Base-by-base conservation (phyloP, 2,888 invertebrate genomes). In the Heliconius hortense region DNA sequence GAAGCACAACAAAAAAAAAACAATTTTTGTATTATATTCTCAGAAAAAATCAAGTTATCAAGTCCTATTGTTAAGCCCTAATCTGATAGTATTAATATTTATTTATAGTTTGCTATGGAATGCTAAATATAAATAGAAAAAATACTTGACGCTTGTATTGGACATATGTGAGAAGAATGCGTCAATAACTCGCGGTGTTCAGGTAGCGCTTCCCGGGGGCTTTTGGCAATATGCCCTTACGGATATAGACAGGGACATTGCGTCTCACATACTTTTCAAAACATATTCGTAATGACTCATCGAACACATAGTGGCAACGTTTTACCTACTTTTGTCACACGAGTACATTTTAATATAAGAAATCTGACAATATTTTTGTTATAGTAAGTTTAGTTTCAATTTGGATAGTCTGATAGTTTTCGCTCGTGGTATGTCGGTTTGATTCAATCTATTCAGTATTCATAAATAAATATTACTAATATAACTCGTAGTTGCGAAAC, bases 151-250 rank as follows among this genome's bases (percentile, higher is more conserved):
- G 76, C 75, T 73, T 43, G 62, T 56, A 28, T 64, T 73, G 63
- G 64, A 39, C 75, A 73, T 72, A 60, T 68, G 75, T 73, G 66
- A 72, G 72, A 77, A 78, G 80, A 77, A 81, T 83, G 79, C 79
- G 78, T 78, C 79, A 79, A 80, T 79, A 79, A 80, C 81, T 81
- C 77, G 72, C 70, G 73, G 77, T 78, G 77, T 90, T 89, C 90
- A 89, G 89, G 89, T 90, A 90, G 88, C 89, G 84, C 84, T 82
- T 79, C 81, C 89, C 87, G 86, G 88, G 64, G 87, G 84, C 82
- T 79, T 84, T 86, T 93, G 92, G 92, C 92, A 92, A 56, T 24
- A 74, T 91, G 92, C 92, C 92, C 87, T 90, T 82, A 90, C 92
- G 87, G 87, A 91, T 91, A 91, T 93, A 93, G 92, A 85, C 87